Conservation (phyloP, 2,797 vertebrate genomes). For the Varecia variegata region DNA sequence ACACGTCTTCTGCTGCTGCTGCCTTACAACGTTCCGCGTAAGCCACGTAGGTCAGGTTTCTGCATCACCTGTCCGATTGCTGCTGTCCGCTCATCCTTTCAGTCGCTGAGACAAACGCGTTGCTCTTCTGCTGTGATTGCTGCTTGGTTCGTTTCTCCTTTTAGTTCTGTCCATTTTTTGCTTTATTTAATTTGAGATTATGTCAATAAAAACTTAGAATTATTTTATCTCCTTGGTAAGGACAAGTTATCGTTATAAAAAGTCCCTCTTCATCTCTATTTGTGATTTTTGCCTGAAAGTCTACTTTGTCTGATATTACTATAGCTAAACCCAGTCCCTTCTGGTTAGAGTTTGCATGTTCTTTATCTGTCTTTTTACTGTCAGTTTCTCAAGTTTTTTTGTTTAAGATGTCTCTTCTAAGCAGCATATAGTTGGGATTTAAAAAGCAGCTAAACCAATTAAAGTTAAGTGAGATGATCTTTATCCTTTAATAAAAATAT, state of each 20-base stretch:
- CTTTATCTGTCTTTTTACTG: not conserved
- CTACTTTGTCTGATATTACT: not conserved
- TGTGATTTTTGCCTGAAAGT: not conserved
- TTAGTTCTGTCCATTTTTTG: not conserved
- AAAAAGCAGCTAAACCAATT: not conserved
- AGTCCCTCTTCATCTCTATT: not conserved
- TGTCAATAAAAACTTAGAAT: not conserved
- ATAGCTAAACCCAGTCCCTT: not conserved
- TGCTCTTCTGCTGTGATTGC: not conserved
- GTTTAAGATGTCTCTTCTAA: not conserved
- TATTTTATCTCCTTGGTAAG: not conserved
- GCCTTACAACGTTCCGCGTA: fast-evolving
- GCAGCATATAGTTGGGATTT: not conserved
- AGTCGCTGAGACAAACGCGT: not conserved
- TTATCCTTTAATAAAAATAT: not conserved
- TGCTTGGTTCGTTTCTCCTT: not conserved
- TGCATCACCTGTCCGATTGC: fast-evolving
- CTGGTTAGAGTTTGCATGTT: not conserved
- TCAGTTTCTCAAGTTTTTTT: too few relatives aligned
- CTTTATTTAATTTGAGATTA: not conserved
- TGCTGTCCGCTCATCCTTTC: too few relatives aligned
- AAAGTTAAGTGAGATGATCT: not conserved
- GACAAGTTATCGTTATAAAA: not conserved
- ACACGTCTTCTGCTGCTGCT: too few relatives aligned
- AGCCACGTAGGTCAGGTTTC: too few relatives aligned